Base-by-base conservation (phyloP, 1,140 invertebrate genomes). In the Artemia franciscana region DNA sequence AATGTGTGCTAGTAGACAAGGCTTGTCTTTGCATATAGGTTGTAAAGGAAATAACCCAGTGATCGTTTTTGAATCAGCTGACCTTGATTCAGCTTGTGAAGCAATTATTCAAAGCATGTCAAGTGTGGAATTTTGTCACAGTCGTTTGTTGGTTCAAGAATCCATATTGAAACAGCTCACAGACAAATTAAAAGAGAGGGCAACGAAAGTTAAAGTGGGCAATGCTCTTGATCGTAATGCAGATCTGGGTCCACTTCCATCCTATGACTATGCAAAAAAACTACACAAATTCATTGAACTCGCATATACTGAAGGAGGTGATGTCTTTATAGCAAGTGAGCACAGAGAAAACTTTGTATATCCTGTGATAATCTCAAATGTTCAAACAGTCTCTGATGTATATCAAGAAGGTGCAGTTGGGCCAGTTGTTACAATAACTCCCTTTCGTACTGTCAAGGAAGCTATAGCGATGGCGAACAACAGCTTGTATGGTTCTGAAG, bases 401-500 rank as follows among this genome's bases (percentile, higher is more conserved):
- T 69, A 72, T 60, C 73, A 75, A n/a, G 59, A 68, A 23, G 30
- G 62, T 51, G 65, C 64, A 57, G 61, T 65, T 15, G 27, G 66
- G 24, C 76, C 78, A 39, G 71, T 78, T 4, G 64, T 79, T 15
- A 72, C 75, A 9, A 71, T 75, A 4, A 67, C 78, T 21, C 72
- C 78, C 18, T 82, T 82, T 70, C 71, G 80, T 59, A 81, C 77
- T 15, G 75, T 77, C 2, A 80, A 80, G 65, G 80, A 82, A 71
- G 78, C 76, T 7, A 71, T 81, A 5, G 65, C 71, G 26, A 69
- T 82, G 15, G 74, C 77, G 12, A 81, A 81, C 69, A 78, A 78
- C 65, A 74, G 73, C 9, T 69, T 71, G 15, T 77, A 77, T 67
- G 77, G 76, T 12, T 68, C 76, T 4, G 77, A 69, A 24, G 74